Conservation (phyloP, 2,797 vertebrate species). For the Rhyacichthys aspro region DNA sequence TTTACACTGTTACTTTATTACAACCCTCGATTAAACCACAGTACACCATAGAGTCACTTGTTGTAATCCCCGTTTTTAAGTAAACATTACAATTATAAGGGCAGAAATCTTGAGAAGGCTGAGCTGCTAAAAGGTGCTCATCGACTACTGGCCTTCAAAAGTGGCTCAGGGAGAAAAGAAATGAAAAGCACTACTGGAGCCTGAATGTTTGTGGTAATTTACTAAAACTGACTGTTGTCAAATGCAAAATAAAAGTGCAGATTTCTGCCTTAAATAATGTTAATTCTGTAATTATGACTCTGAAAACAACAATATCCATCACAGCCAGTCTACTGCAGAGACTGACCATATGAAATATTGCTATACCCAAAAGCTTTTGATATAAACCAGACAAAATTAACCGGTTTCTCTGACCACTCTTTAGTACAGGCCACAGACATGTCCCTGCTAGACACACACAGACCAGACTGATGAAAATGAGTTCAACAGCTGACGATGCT, state of each 20-base stretch:
- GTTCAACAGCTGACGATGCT: too few species aligned
- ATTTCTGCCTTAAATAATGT: slow-evolving; percentile 36
- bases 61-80: slow-evolving; percentile 11
- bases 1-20: slow-evolving; percentile 7
- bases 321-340: slow-evolving; percentile 69
- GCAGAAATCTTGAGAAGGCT: slow-evolving; percentile 25
- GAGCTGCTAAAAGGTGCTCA: slow-evolving; percentile 14
- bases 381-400: slow-evolving; percentile 6
- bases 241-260: slow-evolving; percentile 32
- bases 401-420: too few species aligned
- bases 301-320: slow-evolving; percentile 18
- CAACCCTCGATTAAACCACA: slow-evolving; percentile 1
- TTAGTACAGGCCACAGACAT: background rate
- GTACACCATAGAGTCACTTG: slow-evolving; percentile 49
- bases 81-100: slow-evolving; percentile 1
- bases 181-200: too few species aligned
- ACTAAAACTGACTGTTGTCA: slow-evolving; percentile 4
- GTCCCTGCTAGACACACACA: background rate
- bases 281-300: background rate
- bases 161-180: too few species aligned
- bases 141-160: slow-evolving; percentile 6
- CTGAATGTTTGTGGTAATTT: too few species aligned
- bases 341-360: slow-evolving; percentile 42
- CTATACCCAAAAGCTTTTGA: slow-evolving; percentile 33
- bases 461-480: background rate